Evolutionary conservation across 2,113 vertebrate genomes (phyloP).

Genomic region (Crotalus tigris): DNA sequence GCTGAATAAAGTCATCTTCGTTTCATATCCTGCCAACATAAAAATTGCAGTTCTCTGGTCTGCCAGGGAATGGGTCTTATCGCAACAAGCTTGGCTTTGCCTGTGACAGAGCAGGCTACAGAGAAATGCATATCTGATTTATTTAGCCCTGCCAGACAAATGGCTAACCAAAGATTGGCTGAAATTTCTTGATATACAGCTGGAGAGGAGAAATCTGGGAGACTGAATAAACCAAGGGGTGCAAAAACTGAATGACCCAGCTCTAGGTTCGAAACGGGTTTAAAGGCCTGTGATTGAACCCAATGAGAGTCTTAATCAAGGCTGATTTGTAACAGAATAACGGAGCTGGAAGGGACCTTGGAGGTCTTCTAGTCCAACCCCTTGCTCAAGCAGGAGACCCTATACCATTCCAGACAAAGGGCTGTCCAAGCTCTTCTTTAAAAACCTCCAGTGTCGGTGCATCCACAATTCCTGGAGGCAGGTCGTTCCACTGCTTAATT

Average conservation of each 20-base stretch:
- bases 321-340: background rate
- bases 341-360: too few relatives aligned
- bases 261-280: background rate
- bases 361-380: too few relatives aligned
- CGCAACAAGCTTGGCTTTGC: background rate
- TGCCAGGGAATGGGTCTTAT: background rate
- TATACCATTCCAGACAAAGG: too few relatives aligned
- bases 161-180: background rate
- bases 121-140: conserved; percentile 23
- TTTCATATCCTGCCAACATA: conserved; percentile 4
- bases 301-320: background rate
- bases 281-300: background rate
- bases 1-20: conserved; percentile 1
- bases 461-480: too few relatives aligned
- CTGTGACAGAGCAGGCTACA: conserved; percentile 3
- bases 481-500: too few relatives aligned
- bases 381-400: too few relatives aligned
- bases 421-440: too few relatives aligned
- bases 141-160: background rate
- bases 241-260: background rate
- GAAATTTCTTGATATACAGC: background rate
- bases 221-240: background rate
- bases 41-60: conserved; percentile 12
- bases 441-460: too few relatives aligned
- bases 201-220: background rate